Evolutionary conservation across 2,888 invertebrate genomes (phyloP).

Genomic region (Achlya flavicornis): DNA sequence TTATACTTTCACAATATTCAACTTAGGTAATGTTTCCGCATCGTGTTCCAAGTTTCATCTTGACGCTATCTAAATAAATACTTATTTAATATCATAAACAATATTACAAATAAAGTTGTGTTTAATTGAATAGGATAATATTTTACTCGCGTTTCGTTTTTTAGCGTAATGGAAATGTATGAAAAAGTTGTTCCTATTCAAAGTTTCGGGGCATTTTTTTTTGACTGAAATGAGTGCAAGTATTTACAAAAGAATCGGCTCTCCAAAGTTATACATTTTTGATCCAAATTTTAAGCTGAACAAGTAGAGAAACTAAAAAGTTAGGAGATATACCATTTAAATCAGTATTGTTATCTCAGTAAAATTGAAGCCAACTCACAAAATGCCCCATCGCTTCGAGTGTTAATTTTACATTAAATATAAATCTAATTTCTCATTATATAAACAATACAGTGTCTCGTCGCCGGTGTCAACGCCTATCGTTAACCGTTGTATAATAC

Average conservation of each 20-base stretch:
- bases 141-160: slow-evolving; percentile 3
- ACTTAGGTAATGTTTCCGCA: slow-evolving; percentile 22
- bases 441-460: slow-evolving; percentile 41
- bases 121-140: slow-evolving; percentile 29
- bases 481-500: not conserved
- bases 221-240: not conserved
- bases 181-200: slow-evolving; percentile 38
- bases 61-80: slow-evolving; percentile 75
- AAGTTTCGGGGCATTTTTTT: slow-evolving; percentile 5
- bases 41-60: slow-evolving; percentile 28
- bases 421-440: slow-evolving; percentile 28
- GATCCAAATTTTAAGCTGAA: not conserved
- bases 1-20: slow-evolving; percentile 26
- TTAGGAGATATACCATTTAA: not conserved
- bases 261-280: not conserved
- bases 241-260: slow-evolving; percentile 10
- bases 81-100: slow-evolving; percentile 75
- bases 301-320: not conserved
- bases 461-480: slow-evolving; percentile 14
- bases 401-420: slow-evolving; percentile 49
- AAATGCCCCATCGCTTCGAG: slow-evolving; percentile 35
- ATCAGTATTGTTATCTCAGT: not conserved
- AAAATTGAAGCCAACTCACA: slow-evolving; percentile 13
- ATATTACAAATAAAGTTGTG: slow-evolving; percentile 60
- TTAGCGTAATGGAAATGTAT: slow-evolving; percentile 47